These are phyloP conservation scores for Echiichthys vipera DNA, from an alignment of 2,797 vertebrate genomes.

Conservation along the genomic window DNA sequence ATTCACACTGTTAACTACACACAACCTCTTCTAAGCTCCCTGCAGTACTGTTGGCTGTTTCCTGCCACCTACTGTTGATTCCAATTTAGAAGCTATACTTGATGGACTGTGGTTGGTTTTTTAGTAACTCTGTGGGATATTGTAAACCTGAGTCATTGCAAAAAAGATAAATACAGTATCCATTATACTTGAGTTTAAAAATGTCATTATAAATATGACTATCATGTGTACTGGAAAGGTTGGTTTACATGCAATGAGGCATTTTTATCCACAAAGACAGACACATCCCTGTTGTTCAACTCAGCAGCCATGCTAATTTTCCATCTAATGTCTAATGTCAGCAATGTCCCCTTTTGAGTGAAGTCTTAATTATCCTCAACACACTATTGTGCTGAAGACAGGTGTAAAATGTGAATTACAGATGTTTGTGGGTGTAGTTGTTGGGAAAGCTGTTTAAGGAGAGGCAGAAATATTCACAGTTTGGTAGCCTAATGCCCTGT, in stretches of 20 bases:
- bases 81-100: conserved; percentile 1
- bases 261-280: neutral
- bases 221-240: neutral
- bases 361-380: conserved; percentile 21
- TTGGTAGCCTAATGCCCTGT: conserved; percentile 21
- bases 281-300: neutral
- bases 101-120: neutral
- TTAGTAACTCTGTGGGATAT: neutral
- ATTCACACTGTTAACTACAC: neutral
- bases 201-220: neutral
- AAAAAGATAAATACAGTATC: neutral
- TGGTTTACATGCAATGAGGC: neutral
- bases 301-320: neutral
- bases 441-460: conserved; percentile 4
- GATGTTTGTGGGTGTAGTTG: conserved; percentile 19
- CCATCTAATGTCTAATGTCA: conserved; percentile 3
- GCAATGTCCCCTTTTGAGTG: neutral
- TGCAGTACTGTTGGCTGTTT: conserved; percentile 2
- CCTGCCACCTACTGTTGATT: conserved; percentile 8
- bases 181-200: neutral
- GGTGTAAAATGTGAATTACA: conserved; percentile 16
- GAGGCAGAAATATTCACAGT: conserved; percentile 11
- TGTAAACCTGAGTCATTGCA: conserved; percentile 6
- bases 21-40: neutral
- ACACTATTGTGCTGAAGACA: conserved; percentile 14